These are phyloP conservation scores for Cinclus mexicanus DNA, from an alignment of 2,113 vertebrate genomes.

Conservation along the genomic window DNA sequence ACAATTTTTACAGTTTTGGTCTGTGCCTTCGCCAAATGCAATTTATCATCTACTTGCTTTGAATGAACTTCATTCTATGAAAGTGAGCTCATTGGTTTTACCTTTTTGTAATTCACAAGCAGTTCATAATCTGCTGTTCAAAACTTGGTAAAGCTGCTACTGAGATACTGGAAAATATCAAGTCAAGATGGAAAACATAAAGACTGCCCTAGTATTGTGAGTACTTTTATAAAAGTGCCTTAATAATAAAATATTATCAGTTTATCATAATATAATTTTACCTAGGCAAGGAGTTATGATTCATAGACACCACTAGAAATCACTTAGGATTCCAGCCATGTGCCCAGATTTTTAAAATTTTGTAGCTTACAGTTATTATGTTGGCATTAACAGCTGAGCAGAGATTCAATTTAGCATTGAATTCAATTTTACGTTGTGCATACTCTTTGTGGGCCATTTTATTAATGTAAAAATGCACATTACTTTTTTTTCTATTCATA, in stretches of 20 bases:
- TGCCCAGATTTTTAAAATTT: background rate
- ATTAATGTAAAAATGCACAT: background rate
- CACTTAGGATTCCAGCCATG: background rate
- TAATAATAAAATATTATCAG: background rate
- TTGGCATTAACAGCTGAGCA: background rate
- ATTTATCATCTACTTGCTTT: constrained; percentile 1
- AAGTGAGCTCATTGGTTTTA: constrained; percentile 41
- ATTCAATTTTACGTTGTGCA: background rate
- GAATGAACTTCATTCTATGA: background rate
- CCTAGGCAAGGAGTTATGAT: background rate
- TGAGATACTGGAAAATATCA: background rate
- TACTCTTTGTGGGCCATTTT: background rate
- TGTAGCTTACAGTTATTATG: background rate
- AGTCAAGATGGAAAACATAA: background rate
- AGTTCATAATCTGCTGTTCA: background rate
- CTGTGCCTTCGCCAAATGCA: background rate
- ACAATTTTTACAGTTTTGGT: background rate
- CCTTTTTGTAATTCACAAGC: constrained; percentile 26
- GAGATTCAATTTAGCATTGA: background rate
- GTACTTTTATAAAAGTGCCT: background rate
- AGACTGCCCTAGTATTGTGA: background rate
- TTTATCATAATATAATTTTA: constrained; percentile 6
- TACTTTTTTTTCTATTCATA: background rate
- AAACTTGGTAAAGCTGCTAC: background rate
- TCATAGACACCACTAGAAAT: background rate